phyloP scores from a whole-genome alignment of 2,113 vertebrate species.

The Grantiella picta region DNA sequence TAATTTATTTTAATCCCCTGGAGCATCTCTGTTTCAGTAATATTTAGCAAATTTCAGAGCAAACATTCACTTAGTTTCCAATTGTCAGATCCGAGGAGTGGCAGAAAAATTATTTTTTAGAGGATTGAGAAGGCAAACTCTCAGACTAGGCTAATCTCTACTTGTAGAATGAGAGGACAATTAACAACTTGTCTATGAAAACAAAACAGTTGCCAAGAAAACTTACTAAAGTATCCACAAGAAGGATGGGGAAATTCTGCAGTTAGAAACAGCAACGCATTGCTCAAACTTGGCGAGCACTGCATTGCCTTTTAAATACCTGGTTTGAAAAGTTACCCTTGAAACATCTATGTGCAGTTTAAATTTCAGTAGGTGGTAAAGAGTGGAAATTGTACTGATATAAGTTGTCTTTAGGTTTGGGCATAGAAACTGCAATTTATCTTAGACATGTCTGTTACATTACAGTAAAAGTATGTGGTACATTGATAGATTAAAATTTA shows the following conservation, averaged over 20 bases:
- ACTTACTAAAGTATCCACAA: background rate
- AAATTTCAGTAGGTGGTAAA: background rate
- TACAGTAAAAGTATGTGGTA: background rate
- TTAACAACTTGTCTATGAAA: conserved; percentile 18
- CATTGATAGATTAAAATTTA: background rate
- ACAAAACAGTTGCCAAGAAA: background rate
- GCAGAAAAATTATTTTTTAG: background rate
- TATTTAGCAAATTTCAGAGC: background rate
- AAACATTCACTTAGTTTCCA: background rate
- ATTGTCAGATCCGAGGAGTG: background rate
- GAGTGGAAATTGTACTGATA: background rate
- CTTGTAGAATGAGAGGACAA: background rate
- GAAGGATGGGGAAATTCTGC: background rate
- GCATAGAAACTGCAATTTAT: background rate
- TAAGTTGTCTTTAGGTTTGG: background rate
- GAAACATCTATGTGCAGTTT: background rate
- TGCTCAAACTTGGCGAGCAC: background rate
- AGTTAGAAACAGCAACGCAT: background rate
- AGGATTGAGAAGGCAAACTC: background rate
- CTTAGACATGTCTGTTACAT: background rate
- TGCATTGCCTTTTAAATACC: background rate
- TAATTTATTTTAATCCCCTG: background rate
- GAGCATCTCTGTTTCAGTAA: background rate
- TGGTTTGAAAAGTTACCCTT: background rate
- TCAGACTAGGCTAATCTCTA: background rate